Conservation (phyloP, 2,888 invertebrate species). For the Hypsopygia costalis region DNA sequence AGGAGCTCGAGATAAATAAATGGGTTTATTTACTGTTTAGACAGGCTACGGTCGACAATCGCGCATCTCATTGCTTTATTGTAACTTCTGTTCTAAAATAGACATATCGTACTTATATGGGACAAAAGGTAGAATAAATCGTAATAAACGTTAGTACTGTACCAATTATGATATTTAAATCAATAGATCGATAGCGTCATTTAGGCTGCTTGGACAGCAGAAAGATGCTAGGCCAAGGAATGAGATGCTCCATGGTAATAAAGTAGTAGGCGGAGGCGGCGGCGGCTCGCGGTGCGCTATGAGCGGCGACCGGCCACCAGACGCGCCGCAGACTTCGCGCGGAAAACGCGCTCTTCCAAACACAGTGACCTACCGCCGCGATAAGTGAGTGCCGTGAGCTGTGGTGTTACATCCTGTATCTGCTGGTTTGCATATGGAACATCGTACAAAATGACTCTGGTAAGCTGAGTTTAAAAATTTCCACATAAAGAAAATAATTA, state of each 20-base stretch:
- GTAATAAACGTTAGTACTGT: too few relatives aligned
- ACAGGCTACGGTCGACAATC: too few relatives aligned
- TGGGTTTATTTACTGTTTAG: too few relatives aligned
- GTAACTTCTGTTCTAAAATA: too few relatives aligned
- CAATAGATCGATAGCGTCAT: too few relatives aligned
- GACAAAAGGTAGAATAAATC: too few relatives aligned
- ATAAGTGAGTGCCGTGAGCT: not conserved
- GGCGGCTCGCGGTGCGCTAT: constrained; percentile 20
- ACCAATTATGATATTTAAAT: too few relatives aligned
- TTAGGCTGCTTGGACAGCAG: too few relatives aligned
- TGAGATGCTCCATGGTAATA: not conserved
- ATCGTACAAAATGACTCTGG: constrained; percentile 10
- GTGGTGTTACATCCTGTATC: not conserved
- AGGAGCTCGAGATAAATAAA: too few relatives aligned
- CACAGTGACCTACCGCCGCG: not conserved
- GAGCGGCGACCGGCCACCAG: constrained; percentile 33
- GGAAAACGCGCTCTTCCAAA: constrained; percentile 37
- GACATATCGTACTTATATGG: too few relatives aligned
- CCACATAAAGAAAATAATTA: too few relatives aligned
- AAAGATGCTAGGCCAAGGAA: not conserved
- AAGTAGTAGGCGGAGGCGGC: not conserved
- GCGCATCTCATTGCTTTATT: too few relatives aligned
- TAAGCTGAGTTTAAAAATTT: not conserved
- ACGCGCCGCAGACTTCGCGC: constrained; percentile 60
- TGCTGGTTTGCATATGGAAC: not conserved